A percentile compares a stretch with the other conserved stretches of the same genome.
These are phyloP conservation scores for Sitta europaea DNA, from an alignment of 2,113 vertebrate genomes.

Conservation along the genomic window DNA sequence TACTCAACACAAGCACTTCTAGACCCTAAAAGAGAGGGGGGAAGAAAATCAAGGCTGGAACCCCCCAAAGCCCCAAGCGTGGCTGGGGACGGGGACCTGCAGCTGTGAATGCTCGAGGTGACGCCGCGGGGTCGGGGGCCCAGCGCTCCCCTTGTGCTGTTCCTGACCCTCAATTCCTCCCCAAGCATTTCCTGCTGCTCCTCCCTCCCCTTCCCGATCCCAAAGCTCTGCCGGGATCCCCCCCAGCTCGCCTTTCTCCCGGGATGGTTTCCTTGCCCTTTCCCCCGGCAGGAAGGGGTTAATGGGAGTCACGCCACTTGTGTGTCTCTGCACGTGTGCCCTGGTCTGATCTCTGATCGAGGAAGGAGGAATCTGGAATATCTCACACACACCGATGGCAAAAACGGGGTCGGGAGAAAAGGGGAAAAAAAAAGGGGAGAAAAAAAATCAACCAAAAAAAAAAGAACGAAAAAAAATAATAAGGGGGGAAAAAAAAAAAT, in stretches of 20 bases:
- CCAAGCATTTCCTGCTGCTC: neutral
- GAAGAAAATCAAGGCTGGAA: slow-evolving; percentile 3
- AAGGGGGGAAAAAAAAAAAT: no score
- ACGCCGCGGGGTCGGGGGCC: neutral
- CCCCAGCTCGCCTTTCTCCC: neutral
- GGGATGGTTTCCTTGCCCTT: neutral
- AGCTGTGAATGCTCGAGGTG: neutral
- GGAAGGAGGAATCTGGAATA: slow-evolving; percentile 3
- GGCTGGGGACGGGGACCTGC: neutral
- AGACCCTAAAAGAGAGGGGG: slow-evolving; percentile 38
- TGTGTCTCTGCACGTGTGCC: neutral
- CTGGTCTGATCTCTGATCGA: neutral
- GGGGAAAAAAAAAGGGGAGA: no score
- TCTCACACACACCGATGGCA: slow-evolving; percentile 32
- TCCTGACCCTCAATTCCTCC: neutral
- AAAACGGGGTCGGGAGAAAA: neutral
- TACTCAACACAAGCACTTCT: slow-evolving; percentile 67
- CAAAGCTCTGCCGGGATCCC: no score
- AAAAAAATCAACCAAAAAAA: neutral
- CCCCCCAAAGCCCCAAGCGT: slow-evolving; percentile 32
- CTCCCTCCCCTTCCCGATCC: neutral
- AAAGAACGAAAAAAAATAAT: neutral
- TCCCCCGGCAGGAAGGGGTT: neutral
- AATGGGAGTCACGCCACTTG: neutral
- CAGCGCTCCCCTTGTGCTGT: slow-evolving; percentile 41